Evolutionary conservation across 2,888 invertebrate genomes (phyloP).

Genomic region (Galerucella nymphaeae): DNA sequence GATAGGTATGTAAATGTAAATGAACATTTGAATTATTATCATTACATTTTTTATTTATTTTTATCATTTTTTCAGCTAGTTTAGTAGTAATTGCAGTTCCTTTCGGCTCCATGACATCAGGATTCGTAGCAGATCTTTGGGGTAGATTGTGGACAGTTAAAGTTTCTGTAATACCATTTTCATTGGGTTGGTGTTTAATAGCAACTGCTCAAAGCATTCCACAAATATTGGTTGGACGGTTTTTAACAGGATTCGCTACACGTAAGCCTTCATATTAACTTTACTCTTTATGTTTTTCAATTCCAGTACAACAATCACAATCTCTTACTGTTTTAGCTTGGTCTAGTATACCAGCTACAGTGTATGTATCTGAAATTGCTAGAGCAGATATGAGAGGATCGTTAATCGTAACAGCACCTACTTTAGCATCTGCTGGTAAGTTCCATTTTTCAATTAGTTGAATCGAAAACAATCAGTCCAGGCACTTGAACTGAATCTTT

Average conservation of each 20-base stretch:
- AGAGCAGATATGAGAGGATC: conserved; percentile 71
- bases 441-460: neutral
- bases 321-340: conserved; percentile 61
- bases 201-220: conserved; percentile 67
- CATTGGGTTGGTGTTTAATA: conserved; percentile 69
- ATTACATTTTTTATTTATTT: too few species aligned
- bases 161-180: conserved; percentile 68
- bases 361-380: conserved; percentile 73
- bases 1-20: conserved; percentile 69
- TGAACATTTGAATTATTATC: too few species aligned
- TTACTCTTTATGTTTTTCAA: neutral
- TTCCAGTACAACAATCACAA: neutral
- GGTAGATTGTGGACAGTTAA: conserved; percentile 70
- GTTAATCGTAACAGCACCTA: conserved; percentile 70
- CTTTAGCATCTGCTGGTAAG: conserved; percentile 70
- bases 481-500: too few species aligned
- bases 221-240: conserved; percentile 67
- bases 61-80: conserved; percentile 65
- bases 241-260: conserved; percentile 69
- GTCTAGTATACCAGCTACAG: conserved; percentile 72
- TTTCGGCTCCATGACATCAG: conserved; percentile 67
- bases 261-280: conserved; percentile 56
- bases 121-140: conserved; percentile 69
- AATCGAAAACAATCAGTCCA: too few species aligned
- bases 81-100: conserved; percentile 69